These are phyloP conservation scores for Telenomus remus DNA, from an alignment of 1,140 invertebrate species.

Conservation along the genomic window DNA sequence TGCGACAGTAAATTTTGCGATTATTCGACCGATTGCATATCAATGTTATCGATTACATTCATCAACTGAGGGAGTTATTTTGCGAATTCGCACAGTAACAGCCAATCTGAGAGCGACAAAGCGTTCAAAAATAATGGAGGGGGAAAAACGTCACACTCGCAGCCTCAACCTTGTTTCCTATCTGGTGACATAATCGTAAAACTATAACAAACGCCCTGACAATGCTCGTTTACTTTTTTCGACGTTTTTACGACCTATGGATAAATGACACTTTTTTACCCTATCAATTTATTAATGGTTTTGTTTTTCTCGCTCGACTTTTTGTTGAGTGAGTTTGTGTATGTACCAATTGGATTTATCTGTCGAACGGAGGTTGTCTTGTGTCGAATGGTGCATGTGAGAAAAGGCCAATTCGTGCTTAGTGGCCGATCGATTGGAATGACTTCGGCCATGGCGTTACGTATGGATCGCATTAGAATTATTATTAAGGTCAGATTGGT, in stretches of 20 bases:
- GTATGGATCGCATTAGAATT: slow-evolving; percentile 60
- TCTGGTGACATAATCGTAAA: slow-evolving; percentile 53
- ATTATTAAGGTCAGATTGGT: slow-evolving; percentile 64
- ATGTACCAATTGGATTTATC: neutral
- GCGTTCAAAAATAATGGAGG: neutral
- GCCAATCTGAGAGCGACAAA: slow-evolving; percentile 28
- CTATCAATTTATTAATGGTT: slow-evolving; percentile 6
- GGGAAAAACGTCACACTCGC: slow-evolving; percentile 7
- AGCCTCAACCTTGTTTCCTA: slow-evolving; percentile 53
- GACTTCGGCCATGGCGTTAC: slow-evolving; percentile 43
- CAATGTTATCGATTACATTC: neutral
- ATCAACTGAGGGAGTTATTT: slow-evolving; percentile 5
- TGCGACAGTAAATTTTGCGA: no score
- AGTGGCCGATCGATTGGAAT: slow-evolving; percentile 40
- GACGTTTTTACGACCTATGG: slow-evolving; percentile 28
- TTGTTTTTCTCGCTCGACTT: no score
- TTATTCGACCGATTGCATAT: neutral
- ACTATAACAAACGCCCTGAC: slow-evolving; percentile 36
- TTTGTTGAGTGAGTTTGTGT: no score
- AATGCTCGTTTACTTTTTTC: slow-evolving; percentile 29
- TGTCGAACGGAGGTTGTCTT: slow-evolving; percentile 17
- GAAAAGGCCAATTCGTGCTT: slow-evolving; percentile 29
- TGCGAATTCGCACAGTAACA: slow-evolving; percentile 14
- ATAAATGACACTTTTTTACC: no score
- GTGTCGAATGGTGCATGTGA: slow-evolving; percentile 20